Evolutionary conservation across 2,113 vertebrate species (phyloP).

Genomic region (Pseudorasbora parva): DNA sequence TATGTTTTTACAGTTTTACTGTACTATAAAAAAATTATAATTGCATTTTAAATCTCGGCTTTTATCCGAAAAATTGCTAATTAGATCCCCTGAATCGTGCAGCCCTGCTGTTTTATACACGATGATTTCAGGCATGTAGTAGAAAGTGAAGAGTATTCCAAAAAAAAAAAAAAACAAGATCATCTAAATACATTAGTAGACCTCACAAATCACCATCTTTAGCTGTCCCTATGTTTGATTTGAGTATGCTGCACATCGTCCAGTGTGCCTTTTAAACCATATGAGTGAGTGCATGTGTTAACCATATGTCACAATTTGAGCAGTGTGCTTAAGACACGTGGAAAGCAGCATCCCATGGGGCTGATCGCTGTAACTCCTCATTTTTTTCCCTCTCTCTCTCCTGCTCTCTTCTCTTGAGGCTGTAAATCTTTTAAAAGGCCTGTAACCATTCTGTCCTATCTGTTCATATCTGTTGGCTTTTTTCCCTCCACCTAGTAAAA

Average conservation of each 20-base stretch:
- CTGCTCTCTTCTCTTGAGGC: background rate
- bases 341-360: background rate
- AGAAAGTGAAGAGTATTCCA: background rate
- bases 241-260: background rate
- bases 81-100: background rate
- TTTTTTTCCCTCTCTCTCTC: constrained; percentile 8
- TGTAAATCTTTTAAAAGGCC: background rate
- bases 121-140: background rate
- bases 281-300: constrained; percentile 18
- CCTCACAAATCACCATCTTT: background rate
- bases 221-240: background rate
- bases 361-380: background rate
- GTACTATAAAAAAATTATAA: background rate
- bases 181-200: background rate
- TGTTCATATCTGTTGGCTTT: background rate
- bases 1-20: background rate
- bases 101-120: background rate
- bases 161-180: background rate
- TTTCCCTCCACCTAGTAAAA: constrained; percentile 5
- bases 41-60: background rate
- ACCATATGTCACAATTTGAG: constrained; percentile 38
- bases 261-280: background rate
- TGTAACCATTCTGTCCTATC: background rate
- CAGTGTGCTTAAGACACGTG: constrained; percentile 4
- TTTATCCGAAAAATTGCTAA: background rate